phyloP scores from a whole-genome alignment of 2,888 invertebrate species.

The Stenodema calcarata region DNA sequence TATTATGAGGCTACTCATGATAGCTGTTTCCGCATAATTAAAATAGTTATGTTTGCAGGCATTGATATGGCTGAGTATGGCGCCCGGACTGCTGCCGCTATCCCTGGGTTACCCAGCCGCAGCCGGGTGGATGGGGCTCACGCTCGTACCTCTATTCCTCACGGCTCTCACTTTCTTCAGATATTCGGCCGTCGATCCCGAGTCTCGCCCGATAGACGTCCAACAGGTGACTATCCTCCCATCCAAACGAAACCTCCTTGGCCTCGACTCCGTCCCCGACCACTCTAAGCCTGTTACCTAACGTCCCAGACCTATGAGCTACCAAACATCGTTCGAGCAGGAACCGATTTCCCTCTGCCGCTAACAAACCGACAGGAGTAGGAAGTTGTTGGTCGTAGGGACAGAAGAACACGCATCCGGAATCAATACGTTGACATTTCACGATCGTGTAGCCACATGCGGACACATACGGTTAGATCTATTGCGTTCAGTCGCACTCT shows the following conservation, averaged over 20 bases:
- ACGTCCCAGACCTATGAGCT: not conserved
- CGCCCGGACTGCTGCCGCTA: slow-evolving; percentile 63
- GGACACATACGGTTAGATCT: too few relatives aligned
- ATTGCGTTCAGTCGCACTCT: too few relatives aligned
- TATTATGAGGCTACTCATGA: too few relatives aligned
- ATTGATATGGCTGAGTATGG: slow-evolving; percentile 60
- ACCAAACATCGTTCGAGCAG: not conserved
- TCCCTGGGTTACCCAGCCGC: slow-evolving; percentile 66
- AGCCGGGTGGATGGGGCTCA: slow-evolving; percentile 59
- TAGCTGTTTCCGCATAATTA: too few relatives aligned
- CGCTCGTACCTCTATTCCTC: slow-evolving; percentile 81
- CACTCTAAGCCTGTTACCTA: not conserved
- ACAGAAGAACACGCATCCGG: not conserved
- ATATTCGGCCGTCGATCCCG: slow-evolving; percentile 83
- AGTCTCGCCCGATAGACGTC: slow-evolving; percentile 76
- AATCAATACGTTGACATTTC: not conserved
- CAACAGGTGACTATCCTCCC: slow-evolving; percentile 68
- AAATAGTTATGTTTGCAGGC: not conserved
- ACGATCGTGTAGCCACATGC: not conserved
- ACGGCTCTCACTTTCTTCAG: slow-evolving; percentile 81
- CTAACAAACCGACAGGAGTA: not conserved
- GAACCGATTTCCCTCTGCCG: slow-evolving; percentile 23
- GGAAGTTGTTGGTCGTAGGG: not conserved
- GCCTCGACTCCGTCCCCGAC: slow-evolving; percentile 54
- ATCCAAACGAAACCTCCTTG: too few relatives aligned